Conservation (phyloP, 2,888 invertebrate genomes). For the Drosophila colorata region DNA sequence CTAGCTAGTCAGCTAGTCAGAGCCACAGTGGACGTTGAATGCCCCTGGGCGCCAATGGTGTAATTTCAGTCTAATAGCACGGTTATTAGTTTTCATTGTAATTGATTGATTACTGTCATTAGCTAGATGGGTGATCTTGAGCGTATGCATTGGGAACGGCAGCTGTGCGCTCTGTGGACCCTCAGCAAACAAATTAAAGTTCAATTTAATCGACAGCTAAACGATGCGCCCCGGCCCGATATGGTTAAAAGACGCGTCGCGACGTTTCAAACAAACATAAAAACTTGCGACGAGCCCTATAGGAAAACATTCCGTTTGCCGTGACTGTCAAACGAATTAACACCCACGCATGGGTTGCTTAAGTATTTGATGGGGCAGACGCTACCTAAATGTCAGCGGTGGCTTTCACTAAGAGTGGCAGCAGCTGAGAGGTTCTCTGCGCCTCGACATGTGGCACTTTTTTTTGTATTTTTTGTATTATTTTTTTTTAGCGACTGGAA, state of each 20-base stretch:
- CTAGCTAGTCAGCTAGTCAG: constrained; percentile 2
- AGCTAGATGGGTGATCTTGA: constrained; percentile 49
- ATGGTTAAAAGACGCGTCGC: constrained; percentile 27
- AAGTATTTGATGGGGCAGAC: constrained; percentile 43
- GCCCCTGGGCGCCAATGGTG: constrained; percentile 52
- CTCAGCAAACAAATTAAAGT: constrained; percentile 52
- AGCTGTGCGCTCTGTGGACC: constrained; percentile 27
- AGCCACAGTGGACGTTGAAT: constrained; percentile 25
- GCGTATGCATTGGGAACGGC: constrained; percentile 34
- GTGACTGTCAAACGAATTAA: constrained; percentile 55
- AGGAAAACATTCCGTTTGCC: constrained; percentile 30
- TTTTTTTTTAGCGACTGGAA: constrained; percentile 32
- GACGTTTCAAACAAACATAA: constrained; percentile 4
- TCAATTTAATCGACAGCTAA: constrained; percentile 53
- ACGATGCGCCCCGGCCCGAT: constrained; percentile 31
- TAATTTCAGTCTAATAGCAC: constrained; percentile 67
- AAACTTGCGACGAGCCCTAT: constrained; percentile 12
- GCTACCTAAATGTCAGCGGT: constrained; percentile 20
- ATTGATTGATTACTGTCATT: constrained; percentile 74
- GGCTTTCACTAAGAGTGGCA: constrained; percentile 35
- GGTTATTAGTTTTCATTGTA: constrained; percentile 73
- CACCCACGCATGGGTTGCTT: constrained; percentile 58
- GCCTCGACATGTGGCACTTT: constrained; percentile 42
- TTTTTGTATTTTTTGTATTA: constrained; percentile 9
- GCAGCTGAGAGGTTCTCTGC: constrained; percentile 28